These are phyloP conservation scores for Drosophila barbarae DNA, from an alignment of 2,888 invertebrate species.

Conservation along the genomic window DNA sequence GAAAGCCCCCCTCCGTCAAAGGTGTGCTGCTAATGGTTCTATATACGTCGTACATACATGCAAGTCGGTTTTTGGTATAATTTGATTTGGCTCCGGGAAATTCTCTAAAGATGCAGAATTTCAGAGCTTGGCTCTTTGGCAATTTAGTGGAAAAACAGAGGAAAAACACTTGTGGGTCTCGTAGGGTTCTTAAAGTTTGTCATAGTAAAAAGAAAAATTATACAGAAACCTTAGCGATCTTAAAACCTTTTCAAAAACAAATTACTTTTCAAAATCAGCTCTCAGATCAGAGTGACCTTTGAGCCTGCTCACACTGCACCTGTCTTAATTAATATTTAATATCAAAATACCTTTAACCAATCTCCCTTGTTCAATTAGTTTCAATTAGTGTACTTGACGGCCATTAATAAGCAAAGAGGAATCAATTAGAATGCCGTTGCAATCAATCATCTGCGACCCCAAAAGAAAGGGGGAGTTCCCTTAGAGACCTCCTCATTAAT, in stretches of 20 bases:
- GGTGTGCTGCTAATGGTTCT: slow-evolving; percentile 6
- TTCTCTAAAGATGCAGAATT: not conserved
- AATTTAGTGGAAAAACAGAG: not conserved
- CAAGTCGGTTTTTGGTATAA: not conserved
- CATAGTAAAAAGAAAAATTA: no score
- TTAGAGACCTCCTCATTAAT: slow-evolving; percentile 15
- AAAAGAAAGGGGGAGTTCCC: not conserved
- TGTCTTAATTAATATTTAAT: not conserved
- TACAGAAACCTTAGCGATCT: no score
- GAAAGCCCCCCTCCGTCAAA: not conserved
- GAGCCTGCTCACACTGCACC: no score
- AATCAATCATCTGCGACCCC: slow-evolving; percentile 19
- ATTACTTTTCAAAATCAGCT: not conserved
- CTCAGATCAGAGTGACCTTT: no score
- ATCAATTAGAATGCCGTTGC: slow-evolving; percentile 16
- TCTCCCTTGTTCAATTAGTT: not conserved
- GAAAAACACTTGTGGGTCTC: not conserved
- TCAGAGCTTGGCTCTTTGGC: not conserved
- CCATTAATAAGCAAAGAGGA: not conserved
- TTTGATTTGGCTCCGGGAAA: slow-evolving; percentile 1
- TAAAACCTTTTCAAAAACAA: not conserved
- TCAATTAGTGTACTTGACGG: not conserved
- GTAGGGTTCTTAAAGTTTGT: not conserved
- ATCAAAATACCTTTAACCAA: not conserved
- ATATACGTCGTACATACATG: not conserved